Base-by-base conservation (phyloP, 2,888 invertebrate species). In the Branchipolynoe longqiensis region DNA sequence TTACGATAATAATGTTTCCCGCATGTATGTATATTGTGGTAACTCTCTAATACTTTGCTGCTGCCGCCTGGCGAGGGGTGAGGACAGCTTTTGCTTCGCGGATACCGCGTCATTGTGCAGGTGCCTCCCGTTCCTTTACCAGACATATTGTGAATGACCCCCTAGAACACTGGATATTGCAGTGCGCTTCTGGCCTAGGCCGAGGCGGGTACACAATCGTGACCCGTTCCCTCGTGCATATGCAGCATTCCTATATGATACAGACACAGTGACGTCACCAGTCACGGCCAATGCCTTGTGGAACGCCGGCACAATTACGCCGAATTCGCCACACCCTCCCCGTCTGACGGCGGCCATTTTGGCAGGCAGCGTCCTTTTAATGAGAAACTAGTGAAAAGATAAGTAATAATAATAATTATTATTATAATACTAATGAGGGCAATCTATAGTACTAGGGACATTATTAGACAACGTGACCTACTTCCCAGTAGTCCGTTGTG, bases 21-120 rank as follows among this genome's bases (percentile, higher is more conserved):
- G 78, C 78, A 41, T 78, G 78, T 78, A 54, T 78, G 78, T 48
- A 28, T 78, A 78, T 69, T 69, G 78, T 78, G 78, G 62, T 62
- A 28, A 25, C 48, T 48, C 28, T 18, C 3, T 69, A 14, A 36
- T 69, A 33, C 28, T 62, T 62, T n/a, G 25, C 78, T 31, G 48
- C 78, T 78, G 33, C 78, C 14, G 38, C 22, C 36, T 18, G 8
- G 8, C 3, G 36, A 28, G 14, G 38, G 25, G 73, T 36, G 41
- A 22, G 14, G 48, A 14, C 14, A 22, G 12, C 18, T 78, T 78
- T 78, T 41, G 41, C 78, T 48, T 48, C 25, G 48, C 18, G 31
- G 78, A 78, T 78, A 28, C 28, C 48, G 48, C 48, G 48, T 78
- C 78, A 78, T 78, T 78, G 78, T 48, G 48, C 31, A 18, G 48